Evolutionary conservation across 2,113 vertebrate species (phyloP).

Genomic region (Meleagris gallopavo): DNA sequence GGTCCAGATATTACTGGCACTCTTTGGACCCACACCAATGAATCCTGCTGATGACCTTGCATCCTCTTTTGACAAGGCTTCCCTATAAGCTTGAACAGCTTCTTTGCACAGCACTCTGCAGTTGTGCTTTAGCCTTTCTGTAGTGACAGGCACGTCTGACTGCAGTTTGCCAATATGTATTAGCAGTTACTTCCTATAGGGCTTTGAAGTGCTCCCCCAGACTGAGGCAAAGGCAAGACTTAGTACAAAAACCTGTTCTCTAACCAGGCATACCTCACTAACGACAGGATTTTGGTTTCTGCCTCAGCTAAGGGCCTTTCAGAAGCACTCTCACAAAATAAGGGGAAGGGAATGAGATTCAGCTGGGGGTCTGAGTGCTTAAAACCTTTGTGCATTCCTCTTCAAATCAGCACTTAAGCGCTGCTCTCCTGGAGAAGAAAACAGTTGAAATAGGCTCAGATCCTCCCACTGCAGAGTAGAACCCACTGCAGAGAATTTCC

Average conservation of each 20-base stretch:
- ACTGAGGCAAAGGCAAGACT: background rate
- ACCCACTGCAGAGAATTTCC: background rate
- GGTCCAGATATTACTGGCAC: background rate
- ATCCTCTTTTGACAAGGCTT: background rate
- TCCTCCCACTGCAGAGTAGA: background rate
- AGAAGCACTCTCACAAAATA: background rate
- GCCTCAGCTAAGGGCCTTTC: background rate
- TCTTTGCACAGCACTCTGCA: background rate
- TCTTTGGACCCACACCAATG: background rate
- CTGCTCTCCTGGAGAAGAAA: background rate
- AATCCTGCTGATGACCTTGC: background rate
- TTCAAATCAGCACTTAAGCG: background rate
- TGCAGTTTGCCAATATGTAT: background rate
- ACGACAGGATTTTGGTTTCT: background rate
- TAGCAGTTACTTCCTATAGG: background rate
- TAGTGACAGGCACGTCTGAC: fast-evolving
- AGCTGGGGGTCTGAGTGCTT: background rate
- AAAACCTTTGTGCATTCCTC: background rate
- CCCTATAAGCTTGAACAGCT: background rate
- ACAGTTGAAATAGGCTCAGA: background rate
- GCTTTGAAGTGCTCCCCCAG: background rate
- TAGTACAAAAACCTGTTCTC: background rate
- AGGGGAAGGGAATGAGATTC: background rate
- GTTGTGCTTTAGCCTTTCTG: background rate
- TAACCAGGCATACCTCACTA: fast-evolving